phyloP scores from a whole-genome alignment of 1,140 invertebrate genomes.

The Halictus rubicundus region DNA sequence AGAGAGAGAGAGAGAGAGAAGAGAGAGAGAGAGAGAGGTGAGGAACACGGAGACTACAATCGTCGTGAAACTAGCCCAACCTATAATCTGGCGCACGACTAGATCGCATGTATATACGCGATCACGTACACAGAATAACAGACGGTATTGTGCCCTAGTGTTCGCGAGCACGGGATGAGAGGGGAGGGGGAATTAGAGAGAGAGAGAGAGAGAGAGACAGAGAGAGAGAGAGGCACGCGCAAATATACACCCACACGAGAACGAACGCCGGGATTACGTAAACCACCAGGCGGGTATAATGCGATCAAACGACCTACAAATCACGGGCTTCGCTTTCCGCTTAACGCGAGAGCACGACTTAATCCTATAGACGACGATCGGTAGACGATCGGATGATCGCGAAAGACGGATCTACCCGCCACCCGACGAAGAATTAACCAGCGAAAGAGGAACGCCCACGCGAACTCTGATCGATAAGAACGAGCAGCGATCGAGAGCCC shows the following conservation, averaged over 20 bases:
- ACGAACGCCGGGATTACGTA: slow-evolving; percentile 64
- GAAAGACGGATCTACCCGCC: slow-evolving; percentile 11
- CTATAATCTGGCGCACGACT: slow-evolving; percentile 56
- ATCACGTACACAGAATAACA: neutral
- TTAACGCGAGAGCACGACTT: slow-evolving; percentile 56
- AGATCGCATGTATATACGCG: slow-evolving; percentile 1
- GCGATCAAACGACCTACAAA: slow-evolving; percentile 75
- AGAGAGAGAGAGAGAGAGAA: no score
- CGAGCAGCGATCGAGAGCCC: no score
- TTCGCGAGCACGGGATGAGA: no score
- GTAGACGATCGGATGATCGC: slow-evolving; percentile 46
- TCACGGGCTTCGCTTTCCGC: slow-evolving; percentile 68
- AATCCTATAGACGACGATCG: slow-evolving; percentile 49
- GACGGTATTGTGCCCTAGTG: neutral
- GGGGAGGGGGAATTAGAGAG: neutral
- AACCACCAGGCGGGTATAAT: slow-evolving; percentile 60
- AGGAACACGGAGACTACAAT: neutral
- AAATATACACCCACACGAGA: slow-evolving; percentile 30
- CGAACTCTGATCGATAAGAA: neutral
- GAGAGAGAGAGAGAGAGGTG: no score
- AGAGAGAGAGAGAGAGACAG: neutral
- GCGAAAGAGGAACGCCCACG: neutral
- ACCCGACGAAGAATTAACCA: slow-evolving; percentile 1
- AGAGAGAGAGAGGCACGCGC: slow-evolving; percentile 10
- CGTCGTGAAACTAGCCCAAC: slow-evolving; percentile 37